phyloP scores from a whole-genome alignment of 1,140 invertebrate species.

The Drosophila seguyi region DNA sequence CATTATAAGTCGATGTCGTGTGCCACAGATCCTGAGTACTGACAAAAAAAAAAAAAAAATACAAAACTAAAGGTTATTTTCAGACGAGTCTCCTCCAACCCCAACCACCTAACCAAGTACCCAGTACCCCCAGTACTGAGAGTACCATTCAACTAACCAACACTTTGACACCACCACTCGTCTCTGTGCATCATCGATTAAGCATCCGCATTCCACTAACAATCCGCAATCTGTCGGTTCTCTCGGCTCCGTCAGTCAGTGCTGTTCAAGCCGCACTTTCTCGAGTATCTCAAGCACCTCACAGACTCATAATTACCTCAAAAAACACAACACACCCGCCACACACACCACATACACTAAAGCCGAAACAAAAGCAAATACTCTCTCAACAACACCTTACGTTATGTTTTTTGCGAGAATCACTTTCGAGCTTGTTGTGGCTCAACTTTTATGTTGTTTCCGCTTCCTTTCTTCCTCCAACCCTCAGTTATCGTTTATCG shows the following conservation, averaged over 20 bases:
- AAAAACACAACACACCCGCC: slow-evolving; percentile 22
- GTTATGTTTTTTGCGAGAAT: slow-evolving; percentile 37
- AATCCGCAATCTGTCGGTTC: slow-evolving; percentile 52
- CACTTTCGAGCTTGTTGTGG: slow-evolving; percentile 37
- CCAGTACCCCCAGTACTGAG: slow-evolving; percentile 16
- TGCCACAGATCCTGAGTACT: slow-evolving; percentile 56
- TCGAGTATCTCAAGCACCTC: slow-evolving; percentile 44
- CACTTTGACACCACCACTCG: slow-evolving; percentile 37
- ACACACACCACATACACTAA: slow-evolving; percentile 21
- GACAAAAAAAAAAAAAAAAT: slow-evolving; percentile 30
- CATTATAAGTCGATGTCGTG: slow-evolving; percentile 53
- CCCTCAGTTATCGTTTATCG: slow-evolving; percentile 1
- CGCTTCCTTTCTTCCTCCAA: slow-evolving; percentile 6
- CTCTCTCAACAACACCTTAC: slow-evolving; percentile 59
- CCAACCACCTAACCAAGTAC: slow-evolving; percentile 26
- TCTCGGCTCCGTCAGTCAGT: slow-evolving; percentile 41
- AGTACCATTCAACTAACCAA: slow-evolving; percentile 29
- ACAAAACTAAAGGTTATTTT: slow-evolving; percentile 71
- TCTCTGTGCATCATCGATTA: slow-evolving; percentile 35
- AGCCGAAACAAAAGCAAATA: slow-evolving; percentile 41
- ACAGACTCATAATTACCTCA: slow-evolving; percentile 64
- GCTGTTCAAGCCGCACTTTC: slow-evolving; percentile 18
- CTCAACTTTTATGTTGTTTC: slow-evolving; percentile 27
- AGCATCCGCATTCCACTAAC: slow-evolving; percentile 48
- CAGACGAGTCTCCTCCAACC: slow-evolving; percentile 47